Base-by-base conservation (phyloP, 2,113 vertebrate genomes). In the Reinhardtius hippoglossoides region DNA sequence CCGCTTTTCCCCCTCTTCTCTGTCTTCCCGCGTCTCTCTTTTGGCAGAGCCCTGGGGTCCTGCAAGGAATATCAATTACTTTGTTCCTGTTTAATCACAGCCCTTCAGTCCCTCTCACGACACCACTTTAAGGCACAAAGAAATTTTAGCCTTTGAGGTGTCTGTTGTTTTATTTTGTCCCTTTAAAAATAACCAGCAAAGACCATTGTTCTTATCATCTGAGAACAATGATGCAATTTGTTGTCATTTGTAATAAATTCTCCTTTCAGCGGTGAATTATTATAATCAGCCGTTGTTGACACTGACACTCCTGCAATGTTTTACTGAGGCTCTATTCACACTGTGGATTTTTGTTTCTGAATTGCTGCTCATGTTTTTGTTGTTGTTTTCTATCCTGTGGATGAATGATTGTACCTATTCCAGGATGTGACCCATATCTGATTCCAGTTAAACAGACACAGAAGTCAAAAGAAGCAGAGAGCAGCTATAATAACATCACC, bases 41-140 rank as follows among this genome's bases (percentile, higher is more conserved):
- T 93, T 90, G 91, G 92, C 89, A 86, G 90, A 78, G 82, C 82
- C 86, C 64, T 58, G 46, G 56, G 59, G 70, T 81, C 89, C 88
- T 87, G 91, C 13, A 46, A 80, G 82, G 94, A 95, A 94, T 94
- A 93, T 92, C 94, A 95, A 94, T 94, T 86, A 94, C 90, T 67
- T 27, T 60, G 58, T 78, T 77, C 85, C 78, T 80, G 89, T 93
- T 90, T 92, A 92, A 94, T 94, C 91, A 78, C 85, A 72, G 66
- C 37, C 80, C 82, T 78, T 71, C 58, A 15, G 77, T 73, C 73
- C 48, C 54, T 79, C 77, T 76, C 77, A 57, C 3, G n/a, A 58
- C 61, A 5, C 64, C 67, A 76, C 74, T 85, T 74, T 68, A 46
- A 76, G 27, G 35, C 26, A 66, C 9, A 55, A 57, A 78, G 24